Evolutionary conservation across 2,888 invertebrate species (phyloP).

Genomic region (Acleris laterana): DNA sequence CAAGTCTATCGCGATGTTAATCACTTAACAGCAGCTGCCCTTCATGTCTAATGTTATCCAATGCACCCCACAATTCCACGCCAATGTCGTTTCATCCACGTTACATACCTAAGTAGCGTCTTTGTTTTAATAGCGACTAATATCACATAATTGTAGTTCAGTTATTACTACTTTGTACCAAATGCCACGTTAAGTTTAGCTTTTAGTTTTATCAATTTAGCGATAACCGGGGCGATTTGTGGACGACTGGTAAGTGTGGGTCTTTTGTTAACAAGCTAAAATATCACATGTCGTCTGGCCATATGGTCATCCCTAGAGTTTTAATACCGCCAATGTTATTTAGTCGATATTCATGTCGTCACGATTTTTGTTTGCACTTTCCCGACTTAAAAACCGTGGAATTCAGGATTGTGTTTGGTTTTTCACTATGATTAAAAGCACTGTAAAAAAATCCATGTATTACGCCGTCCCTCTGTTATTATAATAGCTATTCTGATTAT

Average conservation of each 20-base stretch:
- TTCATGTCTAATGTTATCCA: slow-evolving; percentile 49
- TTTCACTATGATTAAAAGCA: background rate
- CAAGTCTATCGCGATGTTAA: slow-evolving; percentile 54
- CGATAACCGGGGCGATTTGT: slow-evolving; percentile 51
- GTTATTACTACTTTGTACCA: slow-evolving; percentile 24
- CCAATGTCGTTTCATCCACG: slow-evolving; percentile 53
- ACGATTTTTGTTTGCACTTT: slow-evolving; percentile 1
- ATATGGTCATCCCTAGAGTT: slow-evolving; percentile 41
- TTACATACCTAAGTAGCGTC: slow-evolving; percentile 38
- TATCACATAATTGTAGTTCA: slow-evolving; percentile 22
- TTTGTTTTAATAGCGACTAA: slow-evolving; percentile 30
- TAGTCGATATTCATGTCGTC: background rate
- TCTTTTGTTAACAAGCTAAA: slow-evolving; percentile 44
- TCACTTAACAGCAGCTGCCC: slow-evolving; percentile 63
- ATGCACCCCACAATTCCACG: slow-evolving; percentile 52
- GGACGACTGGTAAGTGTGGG: slow-evolving; percentile 46
- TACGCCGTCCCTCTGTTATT: slow-evolving; percentile 4
- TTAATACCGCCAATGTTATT: background rate
- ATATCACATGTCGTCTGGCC: slow-evolving; percentile 56
- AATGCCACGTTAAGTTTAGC: slow-evolving; percentile 27
- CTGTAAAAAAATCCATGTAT: background rate
- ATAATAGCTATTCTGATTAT: slow-evolving; percentile 17
- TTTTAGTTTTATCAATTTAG: slow-evolving; percentile 51
- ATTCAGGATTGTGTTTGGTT: background rate
- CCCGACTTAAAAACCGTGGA: background rate